These are phyloP conservation scores for Lasioglossum vierecki DNA, from an alignment of 2,888 invertebrate species.

Conservation along the genomic window DNA sequence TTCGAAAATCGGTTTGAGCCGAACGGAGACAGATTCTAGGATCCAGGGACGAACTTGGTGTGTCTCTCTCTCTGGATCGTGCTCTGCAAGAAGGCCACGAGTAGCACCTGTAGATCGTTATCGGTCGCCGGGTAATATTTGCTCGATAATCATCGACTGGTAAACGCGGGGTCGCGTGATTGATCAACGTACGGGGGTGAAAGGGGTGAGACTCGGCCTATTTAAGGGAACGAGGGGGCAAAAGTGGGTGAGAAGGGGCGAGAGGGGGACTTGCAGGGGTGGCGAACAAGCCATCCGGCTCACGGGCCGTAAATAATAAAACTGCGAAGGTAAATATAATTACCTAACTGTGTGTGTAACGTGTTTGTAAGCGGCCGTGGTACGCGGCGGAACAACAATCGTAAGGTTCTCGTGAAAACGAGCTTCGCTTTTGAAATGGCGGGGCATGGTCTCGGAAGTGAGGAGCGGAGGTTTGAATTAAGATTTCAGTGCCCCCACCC, in stretches of 20 bases:
- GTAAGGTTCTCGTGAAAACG: conserved; percentile 77
- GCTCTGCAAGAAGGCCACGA: not conserved
- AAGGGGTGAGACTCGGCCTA: not conserved
- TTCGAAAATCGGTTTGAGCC: not conserved
- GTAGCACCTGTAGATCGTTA: conserved; percentile 19
- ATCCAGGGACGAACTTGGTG: not conserved
- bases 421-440: conserved; percentile 75
- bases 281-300: conserved; percentile 26
- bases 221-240: conserved; percentile 1
- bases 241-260: not conserved
- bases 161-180: conserved; percentile 8
- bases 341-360: conserved; percentile 77
- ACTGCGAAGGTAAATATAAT: conserved; percentile 83
- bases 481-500: conserved; percentile 78
- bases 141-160: conserved; percentile 38
- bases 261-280: conserved; percentile 4
- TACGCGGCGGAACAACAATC: conserved; percentile 77
- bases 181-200: conserved; percentile 24
- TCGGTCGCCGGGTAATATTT: conserved; percentile 20
- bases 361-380: conserved; percentile 75
- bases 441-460: conserved; percentile 44
- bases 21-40: not conserved
- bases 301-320: conserved; percentile 81
- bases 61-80: not conserved
- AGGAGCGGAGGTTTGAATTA: conserved; percentile 73